Evolutionary conservation across 2,888 invertebrate species (phyloP), one percentile per base, ranked within the genome.

Genomic region (Papilio elwesi): DNA sequence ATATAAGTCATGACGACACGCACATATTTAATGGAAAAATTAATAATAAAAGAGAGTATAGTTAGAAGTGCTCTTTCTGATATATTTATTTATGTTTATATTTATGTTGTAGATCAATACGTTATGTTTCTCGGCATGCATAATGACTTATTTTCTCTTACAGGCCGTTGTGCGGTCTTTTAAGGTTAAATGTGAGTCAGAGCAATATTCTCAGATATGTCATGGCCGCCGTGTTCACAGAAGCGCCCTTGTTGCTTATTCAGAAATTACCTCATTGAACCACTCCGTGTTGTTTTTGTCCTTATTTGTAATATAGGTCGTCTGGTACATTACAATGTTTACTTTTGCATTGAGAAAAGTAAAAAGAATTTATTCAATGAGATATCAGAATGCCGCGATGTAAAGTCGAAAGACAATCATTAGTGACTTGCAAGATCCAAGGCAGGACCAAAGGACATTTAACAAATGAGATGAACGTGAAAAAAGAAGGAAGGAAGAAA

Each of bases 211-310:
- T 68, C 72, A 78, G 76, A 82, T 80, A 79, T 84, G 87, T 87
- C 88, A 89, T 79, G 87, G 87, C 74, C 81, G 77, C 74, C 66
- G 55, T 69, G 74, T 87, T 85, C 84, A 80, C 73, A 74, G 86
- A 84, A 53, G 38, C 65, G 87, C 73, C 78, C 78, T 81, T 83
- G 83, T 80, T 84, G 80, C 81, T 83, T 82, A 85, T 81, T 84
- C 82, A 84, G 75, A 76, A 62, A 76, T 76, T 75, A 78, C 74
- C 75, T 76, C 75, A 74, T 59, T 59, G 16, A 62, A 43, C 52
- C 66, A 70, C 74, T 74, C 72, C 73, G 52, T 53, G 69, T 52
- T 38, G 51, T 52, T 73, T 73, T 73, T 69, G 59, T 69, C 73
- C 73, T 73, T 73, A 69, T 73, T 65, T 65, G 73, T 47, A 69